Conservation (phyloP, 2,888 invertebrate genomes). For the Halictus ligatus region DNA sequence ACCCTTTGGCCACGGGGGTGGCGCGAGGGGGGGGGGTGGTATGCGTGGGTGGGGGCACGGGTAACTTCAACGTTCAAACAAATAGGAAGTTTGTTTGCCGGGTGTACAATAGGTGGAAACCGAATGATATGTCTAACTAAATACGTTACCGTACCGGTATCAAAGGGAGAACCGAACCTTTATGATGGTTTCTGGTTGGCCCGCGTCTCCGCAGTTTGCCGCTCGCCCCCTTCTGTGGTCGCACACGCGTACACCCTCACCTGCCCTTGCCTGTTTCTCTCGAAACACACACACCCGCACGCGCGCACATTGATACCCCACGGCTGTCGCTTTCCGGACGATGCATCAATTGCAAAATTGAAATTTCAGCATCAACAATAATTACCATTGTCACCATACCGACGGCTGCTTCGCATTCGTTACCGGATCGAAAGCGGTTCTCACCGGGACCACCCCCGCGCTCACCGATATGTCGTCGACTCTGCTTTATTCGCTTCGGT, state of each 20-base stretch:
- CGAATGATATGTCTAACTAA: constrained; percentile 84
- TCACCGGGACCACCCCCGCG: constrained; percentile 33
- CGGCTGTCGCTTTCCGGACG: constrained; percentile 64
- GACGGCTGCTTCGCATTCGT: constrained; percentile 67
- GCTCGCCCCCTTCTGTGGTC: constrained; percentile 75
- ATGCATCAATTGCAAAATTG: constrained; percentile 81
- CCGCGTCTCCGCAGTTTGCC: constrained; percentile 78
- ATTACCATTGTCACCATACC: constrained; percentile 77
- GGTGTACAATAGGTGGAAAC: constrained; percentile 82
- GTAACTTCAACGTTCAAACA: constrained; percentile 80
- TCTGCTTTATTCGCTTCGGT: background rate
- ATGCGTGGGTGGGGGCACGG: constrained; percentile 2
- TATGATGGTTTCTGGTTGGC: constrained; percentile 82
- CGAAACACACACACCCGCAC: background rate
- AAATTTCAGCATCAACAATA: constrained; percentile 80
- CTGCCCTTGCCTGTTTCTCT: constrained; percentile 45
- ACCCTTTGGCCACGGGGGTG: constrained; percentile 43
- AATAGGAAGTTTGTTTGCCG: constrained; percentile 83
- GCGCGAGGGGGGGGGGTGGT: background rate
- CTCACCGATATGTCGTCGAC: background rate
- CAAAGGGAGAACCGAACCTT: constrained; percentile 83
- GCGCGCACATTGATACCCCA: constrained; percentile 26
- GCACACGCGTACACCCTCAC: constrained; percentile 17
- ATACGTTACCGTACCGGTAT: constrained; percentile 81
- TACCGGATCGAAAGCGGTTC: constrained; percentile 66